Conservation (phyloP, 2,888 invertebrate genomes). For the Pseudoips prasinana region DNA sequence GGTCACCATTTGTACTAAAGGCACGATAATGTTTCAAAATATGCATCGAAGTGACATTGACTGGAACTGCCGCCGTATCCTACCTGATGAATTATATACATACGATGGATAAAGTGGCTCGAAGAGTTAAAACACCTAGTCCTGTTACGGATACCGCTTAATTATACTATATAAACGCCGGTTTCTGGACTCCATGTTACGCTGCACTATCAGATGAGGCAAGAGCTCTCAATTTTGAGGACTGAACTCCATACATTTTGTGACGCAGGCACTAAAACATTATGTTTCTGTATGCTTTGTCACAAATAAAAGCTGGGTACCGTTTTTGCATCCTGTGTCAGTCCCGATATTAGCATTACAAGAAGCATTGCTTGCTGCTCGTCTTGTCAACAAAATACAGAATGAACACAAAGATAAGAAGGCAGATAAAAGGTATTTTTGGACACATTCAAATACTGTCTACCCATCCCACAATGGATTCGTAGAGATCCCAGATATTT, state of each 20-base stretch:
- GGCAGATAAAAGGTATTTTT: neutral
- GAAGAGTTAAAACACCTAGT: neutral
- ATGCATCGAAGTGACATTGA: conserved; percentile 9
- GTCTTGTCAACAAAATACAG: neutral
- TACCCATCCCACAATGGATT: neutral
- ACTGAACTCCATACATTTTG: neutral
- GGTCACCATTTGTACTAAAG: conserved; percentile 22
- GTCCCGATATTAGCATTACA: neutral
- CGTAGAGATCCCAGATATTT: neutral
- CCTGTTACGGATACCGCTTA: neutral
- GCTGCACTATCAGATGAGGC: too few relatives aligned
- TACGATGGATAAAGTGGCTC: neutral
- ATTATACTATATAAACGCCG: too few relatives aligned
- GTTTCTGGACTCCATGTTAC: neutral
- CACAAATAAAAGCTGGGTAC: neutral
- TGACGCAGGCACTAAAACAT: too few relatives aligned
- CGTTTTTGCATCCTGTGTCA: neutral
- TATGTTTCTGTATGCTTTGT: neutral
- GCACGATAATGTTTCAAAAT: conserved; percentile 22
- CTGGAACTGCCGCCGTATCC: conserved; percentile 11
- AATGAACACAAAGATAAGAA: neutral
- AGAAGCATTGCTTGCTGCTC: neutral
- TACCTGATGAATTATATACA: neutral
- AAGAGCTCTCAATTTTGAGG: too few relatives aligned
- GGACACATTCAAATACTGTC: neutral